Evolutionary conservation across 2,797 vertebrate species (phyloP).

Genomic region (Falco cherrug): DNA sequence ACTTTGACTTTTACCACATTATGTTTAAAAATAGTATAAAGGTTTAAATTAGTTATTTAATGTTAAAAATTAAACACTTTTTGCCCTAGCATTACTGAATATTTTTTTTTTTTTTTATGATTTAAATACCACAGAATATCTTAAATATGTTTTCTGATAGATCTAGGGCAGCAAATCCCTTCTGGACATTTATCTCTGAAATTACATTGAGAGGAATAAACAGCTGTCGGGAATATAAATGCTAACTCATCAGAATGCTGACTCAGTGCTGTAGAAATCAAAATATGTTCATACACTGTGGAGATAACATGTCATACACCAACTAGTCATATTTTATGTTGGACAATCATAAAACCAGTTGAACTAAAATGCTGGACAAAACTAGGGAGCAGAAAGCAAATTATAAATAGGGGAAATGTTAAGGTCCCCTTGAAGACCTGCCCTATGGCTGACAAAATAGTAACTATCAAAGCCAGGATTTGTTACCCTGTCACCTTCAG

Average conservation of each 20-base stretch:
- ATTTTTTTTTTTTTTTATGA: neutral
- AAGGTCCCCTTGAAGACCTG: neutral
- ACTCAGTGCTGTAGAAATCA: constrained; percentile 73
- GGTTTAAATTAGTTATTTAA: constrained; percentile 7
- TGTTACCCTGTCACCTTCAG: neutral
- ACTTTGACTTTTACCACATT: neutral
- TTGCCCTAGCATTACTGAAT: constrained; percentile 40
- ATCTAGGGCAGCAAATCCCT: constrained; percentile 81
- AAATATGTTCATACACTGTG: constrained; percentile 40
- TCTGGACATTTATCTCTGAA: constrained; percentile 81
- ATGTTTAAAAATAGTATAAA: neutral
- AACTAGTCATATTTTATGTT: constrained; percentile 36
- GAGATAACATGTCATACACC: constrained; percentile 51
- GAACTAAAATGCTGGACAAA: constrained; percentile 32
- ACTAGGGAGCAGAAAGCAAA: neutral
- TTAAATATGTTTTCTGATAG: constrained; percentile 83
- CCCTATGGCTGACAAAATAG: neutral
- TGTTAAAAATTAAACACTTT: constrained; percentile 16
- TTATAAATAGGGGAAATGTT: neutral
- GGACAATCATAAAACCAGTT: constrained; percentile 38
- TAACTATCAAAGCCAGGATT: neutral
- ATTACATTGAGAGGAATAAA: constrained; percentile 81
- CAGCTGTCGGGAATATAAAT: constrained; percentile 80
- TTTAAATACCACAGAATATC: constrained; percentile 73
- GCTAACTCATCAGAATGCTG: constrained; percentile 75